Evolutionary conservation across 2,113 vertebrate genomes (phyloP).

Genomic region (Vanacampus margaritifer): DNA sequence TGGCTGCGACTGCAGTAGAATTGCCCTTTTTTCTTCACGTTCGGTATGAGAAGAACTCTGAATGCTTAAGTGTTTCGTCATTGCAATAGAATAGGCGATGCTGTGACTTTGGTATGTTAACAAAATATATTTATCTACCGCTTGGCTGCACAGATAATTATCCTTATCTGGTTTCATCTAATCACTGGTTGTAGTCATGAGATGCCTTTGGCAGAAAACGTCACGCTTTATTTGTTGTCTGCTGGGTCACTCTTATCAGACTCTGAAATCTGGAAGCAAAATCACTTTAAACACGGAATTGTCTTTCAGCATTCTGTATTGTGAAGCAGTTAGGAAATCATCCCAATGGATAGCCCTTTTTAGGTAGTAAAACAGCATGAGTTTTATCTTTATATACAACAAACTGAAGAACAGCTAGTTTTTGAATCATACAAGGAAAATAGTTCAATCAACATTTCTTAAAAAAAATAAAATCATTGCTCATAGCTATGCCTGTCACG

Average conservation of each 20-base stretch:
- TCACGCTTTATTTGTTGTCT: not conserved
- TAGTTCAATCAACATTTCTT: too few species aligned
- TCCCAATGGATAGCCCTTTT: too few species aligned
- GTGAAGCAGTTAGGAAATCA: not conserved
- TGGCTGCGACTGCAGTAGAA: constrained; percentile 9
- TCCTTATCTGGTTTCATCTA: not conserved
- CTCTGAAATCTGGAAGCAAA: not conserved
- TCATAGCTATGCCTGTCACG: too few species aligned
- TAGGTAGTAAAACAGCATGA: too few species aligned
- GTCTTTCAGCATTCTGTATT: too few species aligned
- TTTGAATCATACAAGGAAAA: too few species aligned
- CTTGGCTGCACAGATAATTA: not conserved
- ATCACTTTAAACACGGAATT: not conserved
- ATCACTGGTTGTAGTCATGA: not conserved
- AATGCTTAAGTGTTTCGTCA: constrained; percentile 1
- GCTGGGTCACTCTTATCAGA: not conserved
- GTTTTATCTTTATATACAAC: too few species aligned
- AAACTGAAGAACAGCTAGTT: too few species aligned
- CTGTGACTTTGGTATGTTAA: constrained; percentile 12
- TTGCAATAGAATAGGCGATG: not conserved
- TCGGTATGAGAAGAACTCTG: not conserved
- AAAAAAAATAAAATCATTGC: too few species aligned
- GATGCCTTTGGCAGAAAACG: not conserved
- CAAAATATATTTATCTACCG: not conserved
- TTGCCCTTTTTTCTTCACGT: constrained; percentile 8